Evolutionary conservation across 2,888 invertebrate genomes (phyloP).

Genomic region (Amblyteles armatorius): DNA sequence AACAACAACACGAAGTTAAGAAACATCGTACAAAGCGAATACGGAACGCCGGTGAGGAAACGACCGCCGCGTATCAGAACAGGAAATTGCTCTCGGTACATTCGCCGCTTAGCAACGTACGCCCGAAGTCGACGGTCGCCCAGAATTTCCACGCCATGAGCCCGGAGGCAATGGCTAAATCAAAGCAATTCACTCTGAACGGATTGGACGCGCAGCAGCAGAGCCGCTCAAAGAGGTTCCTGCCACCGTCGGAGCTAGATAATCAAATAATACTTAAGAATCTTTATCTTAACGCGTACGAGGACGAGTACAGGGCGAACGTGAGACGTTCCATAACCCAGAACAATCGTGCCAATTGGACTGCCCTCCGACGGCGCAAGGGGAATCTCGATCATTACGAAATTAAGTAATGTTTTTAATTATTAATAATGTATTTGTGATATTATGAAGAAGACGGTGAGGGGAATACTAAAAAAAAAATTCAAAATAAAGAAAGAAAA

Average conservation of each 20-base stretch:
- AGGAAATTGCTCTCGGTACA: conserved; percentile 78
- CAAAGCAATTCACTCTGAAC: conserved; percentile 74
- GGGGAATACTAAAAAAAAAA: conserved; percentile 28
- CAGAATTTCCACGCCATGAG: conserved; percentile 56
- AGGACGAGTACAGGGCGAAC: conserved; percentile 82
- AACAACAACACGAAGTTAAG: conserved; percentile 73
- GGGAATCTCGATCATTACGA: conserved; percentile 78
- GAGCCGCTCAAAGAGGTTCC: conserved; percentile 81
- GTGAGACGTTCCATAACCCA: conserved; percentile 80
- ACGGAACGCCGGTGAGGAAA: conserved; percentile 77
- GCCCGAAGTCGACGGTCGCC: conserved; percentile 55
- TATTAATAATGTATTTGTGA: conserved; percentile 80
- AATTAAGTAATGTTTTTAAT: conserved; percentile 73
- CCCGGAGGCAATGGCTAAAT: conserved; percentile 63
- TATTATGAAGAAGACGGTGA: conserved; percentile 74
- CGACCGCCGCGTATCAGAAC: conserved; percentile 67
- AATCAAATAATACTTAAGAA: conserved; percentile 83
- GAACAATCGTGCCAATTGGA: conserved; percentile 76
- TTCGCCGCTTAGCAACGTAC: conserved; percentile 71
- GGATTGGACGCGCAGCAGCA: conserved; percentile 79
- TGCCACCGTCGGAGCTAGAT: conserved; percentile 79
- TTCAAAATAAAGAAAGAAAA: conserved; percentile 35
- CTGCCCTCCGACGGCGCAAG: conserved; percentile 76
- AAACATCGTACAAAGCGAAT: conserved; percentile 82
- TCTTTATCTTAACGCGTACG: conserved; percentile 82